Evolutionary conservation across 2,888 invertebrate genomes (phyloP).

Genomic region (Mamestra brassicae): DNA sequence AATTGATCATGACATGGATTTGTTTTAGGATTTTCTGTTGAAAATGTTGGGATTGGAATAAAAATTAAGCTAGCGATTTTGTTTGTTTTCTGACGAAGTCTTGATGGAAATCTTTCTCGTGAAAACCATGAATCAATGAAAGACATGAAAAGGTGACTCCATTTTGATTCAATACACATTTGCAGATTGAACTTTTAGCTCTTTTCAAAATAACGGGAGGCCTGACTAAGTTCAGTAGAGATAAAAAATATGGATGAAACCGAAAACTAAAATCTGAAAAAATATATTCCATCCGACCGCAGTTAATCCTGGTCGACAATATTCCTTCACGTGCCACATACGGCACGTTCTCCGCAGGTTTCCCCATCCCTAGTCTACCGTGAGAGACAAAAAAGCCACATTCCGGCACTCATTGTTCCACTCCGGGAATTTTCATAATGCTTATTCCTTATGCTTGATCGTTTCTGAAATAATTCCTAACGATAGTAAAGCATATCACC

Average conservation of each 20-base stretch:
- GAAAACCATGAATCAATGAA: neutral
- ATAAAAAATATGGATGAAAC: conserved; percentile 4
- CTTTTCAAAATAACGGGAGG: neutral
- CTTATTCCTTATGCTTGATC: conserved; percentile 9
- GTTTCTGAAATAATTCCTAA: conserved; percentile 7
- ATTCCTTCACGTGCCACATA: conserved; percentile 25
- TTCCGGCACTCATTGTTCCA: conserved; percentile 12
- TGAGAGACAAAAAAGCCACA: conserved; percentile 12
- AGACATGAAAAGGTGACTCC: neutral
- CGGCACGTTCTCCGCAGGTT: conserved; percentile 10
- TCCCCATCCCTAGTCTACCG: conserved; percentile 1
- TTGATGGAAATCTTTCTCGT: neutral
- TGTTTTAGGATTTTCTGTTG: neutral
- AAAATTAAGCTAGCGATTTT: neutral
- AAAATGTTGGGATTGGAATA: neutral
- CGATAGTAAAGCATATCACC: conserved; percentile 11
- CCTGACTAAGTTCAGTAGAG: neutral
- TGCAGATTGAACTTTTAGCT: neutral
- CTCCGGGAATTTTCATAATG: neutral
- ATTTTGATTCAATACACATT: neutral
- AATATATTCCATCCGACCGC: neutral
- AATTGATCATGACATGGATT: neutral
- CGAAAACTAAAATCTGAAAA: conserved; percentile 14
- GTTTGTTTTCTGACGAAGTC: neutral
- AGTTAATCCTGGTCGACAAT: conserved; percentile 28